Percentiles rank a stretch among this genome's conserved stretches.
Conservation (phyloP, 2,113 vertebrate genomes). For the Agelaius phoeniceus region DNA sequence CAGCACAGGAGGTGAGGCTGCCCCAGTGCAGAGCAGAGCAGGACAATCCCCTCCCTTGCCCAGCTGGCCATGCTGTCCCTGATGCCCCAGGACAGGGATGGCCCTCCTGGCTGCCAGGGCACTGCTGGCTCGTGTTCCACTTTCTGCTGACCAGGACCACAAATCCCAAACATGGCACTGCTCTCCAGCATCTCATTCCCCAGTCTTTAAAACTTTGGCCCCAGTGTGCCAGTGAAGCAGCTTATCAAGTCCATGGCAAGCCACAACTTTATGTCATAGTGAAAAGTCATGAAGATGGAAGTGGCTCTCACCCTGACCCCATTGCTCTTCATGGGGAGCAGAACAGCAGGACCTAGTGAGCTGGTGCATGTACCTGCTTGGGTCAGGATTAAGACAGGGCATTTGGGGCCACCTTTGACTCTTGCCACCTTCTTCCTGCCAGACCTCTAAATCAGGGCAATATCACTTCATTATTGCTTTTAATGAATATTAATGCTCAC, state of each 20-base stretch:
- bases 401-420: neutral
- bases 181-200: accelerated
- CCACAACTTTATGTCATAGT: neutral
- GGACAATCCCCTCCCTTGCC: neutral
- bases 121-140: neutral
- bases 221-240: neutral
- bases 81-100: neutral
- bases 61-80: accelerated
- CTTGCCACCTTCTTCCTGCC: neutral
- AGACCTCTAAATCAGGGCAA: neutral
- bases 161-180: no score
- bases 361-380: accelerated
- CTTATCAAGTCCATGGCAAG: neutral
- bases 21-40: neutral
- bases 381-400: neutral
- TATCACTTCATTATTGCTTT: neutral
- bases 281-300: neutral
- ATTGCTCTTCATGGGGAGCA: neutral
- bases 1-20: neutral
- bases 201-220: neutral
- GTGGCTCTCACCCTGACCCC: neutral
- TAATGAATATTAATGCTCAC: constrained; percentile 23
- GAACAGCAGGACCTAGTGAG: neutral
- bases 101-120: neutral
- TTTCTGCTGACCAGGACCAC: neutral